Evolutionary conservation across 2,888 invertebrate genomes (phyloP).

Genomic region (Lamellibrachia columna): DNA sequence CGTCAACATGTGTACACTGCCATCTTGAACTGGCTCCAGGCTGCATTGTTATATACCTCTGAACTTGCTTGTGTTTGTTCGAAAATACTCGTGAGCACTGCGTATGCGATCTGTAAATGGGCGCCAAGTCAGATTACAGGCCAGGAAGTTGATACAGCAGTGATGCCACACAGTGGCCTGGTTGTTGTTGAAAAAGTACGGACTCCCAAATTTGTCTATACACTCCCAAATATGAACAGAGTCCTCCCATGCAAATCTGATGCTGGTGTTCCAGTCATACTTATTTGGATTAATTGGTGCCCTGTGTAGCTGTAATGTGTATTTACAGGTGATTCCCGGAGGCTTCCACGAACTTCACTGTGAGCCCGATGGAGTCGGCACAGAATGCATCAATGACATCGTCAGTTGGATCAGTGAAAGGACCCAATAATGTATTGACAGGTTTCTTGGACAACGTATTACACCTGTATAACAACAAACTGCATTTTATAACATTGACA

Average conservation of each 20-base stretch:
- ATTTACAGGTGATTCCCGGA: conserved; percentile 13
- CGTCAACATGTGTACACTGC: too few species aligned
- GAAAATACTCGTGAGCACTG: too few species aligned
- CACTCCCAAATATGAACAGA: background rate
- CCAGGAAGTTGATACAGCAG: too few species aligned
- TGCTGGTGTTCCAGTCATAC: background rate
- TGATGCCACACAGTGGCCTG: too few species aligned
- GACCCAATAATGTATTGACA: background rate
- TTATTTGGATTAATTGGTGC: background rate
- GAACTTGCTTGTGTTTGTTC: too few species aligned
- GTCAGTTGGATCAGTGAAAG: background rate
- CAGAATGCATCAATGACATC: conserved; percentile 22
- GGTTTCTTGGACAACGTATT: background rate
- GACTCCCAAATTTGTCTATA: too few species aligned
- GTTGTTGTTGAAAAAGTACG: too few species aligned
- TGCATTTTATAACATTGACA: background rate
- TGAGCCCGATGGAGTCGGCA: conserved; percentile 24
- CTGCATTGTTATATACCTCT: too few species aligned
- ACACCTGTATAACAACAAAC: background rate
- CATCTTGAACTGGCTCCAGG: too few species aligned
- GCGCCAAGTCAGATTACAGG: too few species aligned
- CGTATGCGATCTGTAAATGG: too few species aligned
- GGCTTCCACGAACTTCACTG: conserved; percentile 18
- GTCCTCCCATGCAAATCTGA: background rate
- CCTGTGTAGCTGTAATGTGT: background rate